Percentiles rank a stretch among this genome's conserved stretches.
phyloP scores from a whole-genome alignment of 35 echinoderm and acorn worm species.

The Stichopus chloronotus region DNA sequence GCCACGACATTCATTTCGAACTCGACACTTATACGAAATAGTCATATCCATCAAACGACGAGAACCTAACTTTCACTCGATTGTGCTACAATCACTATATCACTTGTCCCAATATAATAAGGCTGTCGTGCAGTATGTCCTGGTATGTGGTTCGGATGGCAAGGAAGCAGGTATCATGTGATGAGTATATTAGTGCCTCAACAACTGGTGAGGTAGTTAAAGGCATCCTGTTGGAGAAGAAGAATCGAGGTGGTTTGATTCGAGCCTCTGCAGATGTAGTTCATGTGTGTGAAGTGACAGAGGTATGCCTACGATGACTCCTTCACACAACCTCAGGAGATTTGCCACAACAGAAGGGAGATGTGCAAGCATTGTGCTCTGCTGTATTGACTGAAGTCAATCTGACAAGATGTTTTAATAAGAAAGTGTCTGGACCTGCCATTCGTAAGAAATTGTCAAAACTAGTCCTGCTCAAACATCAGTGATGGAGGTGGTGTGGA shows the following conservation, averaged over 20 bases:
- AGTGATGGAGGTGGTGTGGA: no score
- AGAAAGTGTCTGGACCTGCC: background rate
- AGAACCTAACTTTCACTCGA: no score
- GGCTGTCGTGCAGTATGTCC: no score
- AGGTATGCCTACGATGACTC: slow-evolving; percentile 37
- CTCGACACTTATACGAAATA: no score
- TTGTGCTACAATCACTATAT: no score
- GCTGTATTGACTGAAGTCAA: background rate
- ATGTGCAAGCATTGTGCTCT: background rate
- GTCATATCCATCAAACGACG: no score
- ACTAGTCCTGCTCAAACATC: background rate
- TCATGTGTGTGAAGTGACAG: slow-evolving; percentile 56
- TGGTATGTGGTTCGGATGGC: no score
- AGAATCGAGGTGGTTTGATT: slow-evolving; percentile 21
- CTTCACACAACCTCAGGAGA: slow-evolving; percentile 11
- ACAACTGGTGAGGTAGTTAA: background rate
- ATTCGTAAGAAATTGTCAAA: background rate
- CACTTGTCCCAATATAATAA: no score
- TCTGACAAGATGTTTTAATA: background rate
- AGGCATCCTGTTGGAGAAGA: background rate
- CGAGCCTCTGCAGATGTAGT: slow-evolving; percentile 43
- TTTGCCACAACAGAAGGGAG: slow-evolving; percentile 19
- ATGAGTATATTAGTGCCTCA: slow-evolving; percentile 37
- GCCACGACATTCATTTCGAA: no score
- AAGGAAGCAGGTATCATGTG: background rate